Evolutionary conservation across 2,888 invertebrate species (phyloP).

Genomic region (Gari tellinella): DNA sequence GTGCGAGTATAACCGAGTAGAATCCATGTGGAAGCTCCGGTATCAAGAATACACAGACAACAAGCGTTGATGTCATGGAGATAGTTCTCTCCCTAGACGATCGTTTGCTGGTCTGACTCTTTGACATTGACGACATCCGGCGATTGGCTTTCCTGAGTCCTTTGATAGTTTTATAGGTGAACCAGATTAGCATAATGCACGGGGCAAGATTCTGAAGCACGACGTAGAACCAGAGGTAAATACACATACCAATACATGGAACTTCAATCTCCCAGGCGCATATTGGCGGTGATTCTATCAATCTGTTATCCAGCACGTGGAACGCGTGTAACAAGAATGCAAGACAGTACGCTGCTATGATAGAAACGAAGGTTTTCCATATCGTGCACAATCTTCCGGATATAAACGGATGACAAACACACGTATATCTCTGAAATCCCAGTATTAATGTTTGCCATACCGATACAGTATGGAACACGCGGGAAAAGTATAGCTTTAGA

Average conservation of each 20-base stretch:
- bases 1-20: conserved; percentile 26
- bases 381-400: conserved; percentile 59
- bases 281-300: not conserved
- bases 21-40: conserved; percentile 51
- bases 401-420: conserved; percentile 66
- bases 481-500: conserved; percentile 40
- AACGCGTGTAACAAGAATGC: conserved; percentile 55
- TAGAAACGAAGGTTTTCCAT: conserved; percentile 53
- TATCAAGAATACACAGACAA: conserved; percentile 47
- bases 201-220: conserved; percentile 42
- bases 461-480: conserved; percentile 63
- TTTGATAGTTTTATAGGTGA: conserved; percentile 36
- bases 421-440: conserved; percentile 61
- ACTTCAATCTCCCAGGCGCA: conserved; percentile 44
- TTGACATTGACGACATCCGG: conserved; percentile 27
- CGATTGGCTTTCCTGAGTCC: conserved; percentile 28
- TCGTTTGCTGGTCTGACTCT: conserved; percentile 12
- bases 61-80: conserved; percentile 36
- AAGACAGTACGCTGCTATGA: conserved; percentile 43
- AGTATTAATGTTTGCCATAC: conserved; percentile 65
- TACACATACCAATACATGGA: conserved; percentile 41
- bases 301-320: conserved; percentile 37
- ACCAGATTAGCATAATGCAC: conserved; percentile 18
- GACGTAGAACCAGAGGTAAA: conserved; percentile 50
- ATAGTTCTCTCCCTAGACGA: conserved; percentile 45